Base-by-base conservation (phyloP, 2,797 vertebrate genomes). In the Tolypeutes matacus region DNA sequence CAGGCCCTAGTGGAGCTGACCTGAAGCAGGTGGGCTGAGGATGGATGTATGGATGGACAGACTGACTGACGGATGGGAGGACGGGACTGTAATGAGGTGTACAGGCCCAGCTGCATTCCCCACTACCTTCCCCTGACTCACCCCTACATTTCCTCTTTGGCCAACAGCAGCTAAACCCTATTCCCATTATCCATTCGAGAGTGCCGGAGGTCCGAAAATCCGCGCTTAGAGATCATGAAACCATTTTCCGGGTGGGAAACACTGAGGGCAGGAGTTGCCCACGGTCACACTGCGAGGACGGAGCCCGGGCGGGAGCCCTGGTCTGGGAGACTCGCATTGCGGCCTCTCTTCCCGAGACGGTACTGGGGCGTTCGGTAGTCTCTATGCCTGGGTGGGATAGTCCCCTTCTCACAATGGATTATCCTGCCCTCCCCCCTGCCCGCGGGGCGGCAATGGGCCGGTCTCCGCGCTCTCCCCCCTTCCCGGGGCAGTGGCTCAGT, bases 81-180 rank as follows among this genome's bases (percentile, higher is more conserved):
- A 2, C 29, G 3, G 27, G 18, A 7, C 14, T 62, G 17, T 21
- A 78, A 58, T 56, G 67, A 83, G 65, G 27, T 10, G 29, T 78
- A 42, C 29, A 21, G 77, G 29, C 25, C 46, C n/a, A 13, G 23
- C 34, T n/a, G 53, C 62, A 72, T n/a, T 80, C 25, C 36, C 56
- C 25, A n/a, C 60, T 87, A 86, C 91, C 67, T 93, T 78, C 81
- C 64, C 31, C 9, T 86, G 62, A 88, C 86, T 88, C 70, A 64
- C 31, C 58, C 46, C 78, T 80, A 81, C 73, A 96, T 72, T 83
- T 93, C 69, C 84, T 89, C 53, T 90, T 88, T 76, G 78, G 25
- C 23, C 29, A 80, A 92, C 31, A 92, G 67, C 69, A 51, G 65
- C 62, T 69, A 90, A 92, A 56, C 25, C 9, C 53, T 46, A 92